phyloP scores from a whole-genome alignment of 2,113 vertebrate species.

The Periophthalmus modestus region DNA sequence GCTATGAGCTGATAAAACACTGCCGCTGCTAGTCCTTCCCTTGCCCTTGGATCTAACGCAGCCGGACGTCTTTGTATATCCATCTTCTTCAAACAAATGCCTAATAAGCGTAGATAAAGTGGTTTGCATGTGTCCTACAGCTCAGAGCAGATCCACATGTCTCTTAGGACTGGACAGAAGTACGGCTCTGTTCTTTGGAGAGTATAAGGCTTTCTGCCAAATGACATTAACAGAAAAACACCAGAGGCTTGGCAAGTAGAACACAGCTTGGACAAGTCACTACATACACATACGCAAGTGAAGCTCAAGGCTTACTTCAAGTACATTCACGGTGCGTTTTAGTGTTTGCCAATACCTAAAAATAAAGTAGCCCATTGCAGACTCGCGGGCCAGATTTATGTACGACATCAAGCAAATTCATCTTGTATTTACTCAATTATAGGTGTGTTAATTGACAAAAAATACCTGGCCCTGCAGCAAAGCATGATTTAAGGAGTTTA shows the following conservation, averaged over 20 bases:
- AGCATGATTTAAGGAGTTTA: too few species aligned
- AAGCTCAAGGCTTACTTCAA: neutral
- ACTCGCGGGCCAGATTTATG: too few species aligned
- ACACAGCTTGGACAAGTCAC: neutral
- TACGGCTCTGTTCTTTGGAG: slow-evolving; percentile 21
- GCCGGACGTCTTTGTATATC: neutral
- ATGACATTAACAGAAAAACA: slow-evolving; percentile 48
- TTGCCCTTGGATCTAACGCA: slow-evolving; percentile 38
- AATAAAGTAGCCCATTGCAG: too few species aligned
- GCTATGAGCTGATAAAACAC: slow-evolving; percentile 32
- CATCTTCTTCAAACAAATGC: slow-evolving; percentile 1
- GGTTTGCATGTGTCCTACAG: slow-evolving; percentile 1
- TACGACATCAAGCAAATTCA: too few species aligned
- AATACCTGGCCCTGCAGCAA: too few species aligned
- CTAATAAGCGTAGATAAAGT: slow-evolving; percentile 4
- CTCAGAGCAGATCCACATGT: slow-evolving; percentile 26
- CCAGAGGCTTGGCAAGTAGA: slow-evolving; percentile 18
- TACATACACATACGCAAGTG: neutral
- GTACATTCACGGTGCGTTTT: neutral
- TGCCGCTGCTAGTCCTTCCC: slow-evolving; percentile 11
- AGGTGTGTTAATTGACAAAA: too few species aligned
- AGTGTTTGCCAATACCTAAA: neutral
- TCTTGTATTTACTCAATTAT: too few species aligned
- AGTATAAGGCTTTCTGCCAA: slow-evolving; percentile 28
- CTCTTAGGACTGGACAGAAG: slow-evolving; percentile 12